phyloP scores from a whole-genome alignment of 2,113 vertebrate species.

The Pelusios castaneus region DNA sequence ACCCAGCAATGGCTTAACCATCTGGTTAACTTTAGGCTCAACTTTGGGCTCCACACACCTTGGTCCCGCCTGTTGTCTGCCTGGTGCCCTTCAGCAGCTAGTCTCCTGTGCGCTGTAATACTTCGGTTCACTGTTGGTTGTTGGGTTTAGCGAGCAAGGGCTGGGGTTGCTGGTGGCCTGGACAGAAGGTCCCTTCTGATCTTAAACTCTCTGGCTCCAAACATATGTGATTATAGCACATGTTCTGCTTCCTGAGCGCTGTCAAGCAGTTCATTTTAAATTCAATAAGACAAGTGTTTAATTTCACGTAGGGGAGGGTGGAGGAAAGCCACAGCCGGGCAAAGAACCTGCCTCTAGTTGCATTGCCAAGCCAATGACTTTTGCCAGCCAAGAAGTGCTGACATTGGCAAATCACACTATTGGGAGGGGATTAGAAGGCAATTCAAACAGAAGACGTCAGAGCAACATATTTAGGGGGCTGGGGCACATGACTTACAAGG shows the following conservation, averaged over 20 bases:
- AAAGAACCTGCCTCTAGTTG: neutral
- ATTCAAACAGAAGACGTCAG: neutral
- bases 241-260: neutral
- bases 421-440: neutral
- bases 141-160: neutral
- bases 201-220: neutral
- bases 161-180: too few species aligned
- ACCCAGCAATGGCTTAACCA: neutral
- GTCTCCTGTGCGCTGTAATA: neutral
- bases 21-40: neutral
- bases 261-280: too few species aligned
- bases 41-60: neutral
- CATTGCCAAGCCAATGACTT: neutral
- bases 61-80: too few species aligned
- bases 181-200: neutral
- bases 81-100: neutral
- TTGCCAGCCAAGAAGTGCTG: neutral
- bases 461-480: neutral
- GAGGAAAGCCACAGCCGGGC: neutral
- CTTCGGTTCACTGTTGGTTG: neutral
- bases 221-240: neutral
- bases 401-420: neutral
- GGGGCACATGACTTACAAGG: too few species aligned
- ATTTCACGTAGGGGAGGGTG: neutral
- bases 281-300: too few species aligned